These are phyloP conservation scores for Pogoniulus pusillus DNA, from an alignment of 2,797 vertebrate species.

Conservation along the genomic window DNA sequence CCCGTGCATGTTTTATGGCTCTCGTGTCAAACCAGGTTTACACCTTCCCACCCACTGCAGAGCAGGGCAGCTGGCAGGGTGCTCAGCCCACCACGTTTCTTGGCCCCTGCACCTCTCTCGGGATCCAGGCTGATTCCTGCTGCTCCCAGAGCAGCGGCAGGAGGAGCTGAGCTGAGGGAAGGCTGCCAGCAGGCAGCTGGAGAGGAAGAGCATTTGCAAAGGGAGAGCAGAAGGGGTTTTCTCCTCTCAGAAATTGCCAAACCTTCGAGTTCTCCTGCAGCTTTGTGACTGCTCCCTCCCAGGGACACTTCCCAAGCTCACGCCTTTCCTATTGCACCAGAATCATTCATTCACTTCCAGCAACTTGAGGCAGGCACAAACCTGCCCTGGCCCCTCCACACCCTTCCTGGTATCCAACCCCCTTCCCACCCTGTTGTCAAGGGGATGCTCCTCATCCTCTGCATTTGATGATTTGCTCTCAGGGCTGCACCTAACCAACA, in stretches of 20 bases:
- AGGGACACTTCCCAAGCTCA: not conserved
- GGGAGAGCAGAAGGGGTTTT: conserved; percentile 14
- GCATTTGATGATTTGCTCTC: not conserved
- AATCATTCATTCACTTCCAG: not conserved
- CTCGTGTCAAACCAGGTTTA: not conserved
- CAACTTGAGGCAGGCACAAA: not conserved
- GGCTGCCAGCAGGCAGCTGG: not conserved
- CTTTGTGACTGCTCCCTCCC: not conserved
- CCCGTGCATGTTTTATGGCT: rapidly evolving
- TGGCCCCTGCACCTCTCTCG: rapidly evolving
- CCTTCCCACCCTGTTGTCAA: rapidly evolving
- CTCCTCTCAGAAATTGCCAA: not conserved
- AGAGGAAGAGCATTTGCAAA: not conserved
- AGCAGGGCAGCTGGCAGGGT: not conserved
- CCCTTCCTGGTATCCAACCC: not conserved
- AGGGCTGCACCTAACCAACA: not conserved
- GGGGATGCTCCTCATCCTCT: not conserved
- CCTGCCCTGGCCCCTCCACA: not conserved
- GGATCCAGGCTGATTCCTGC: not conserved
- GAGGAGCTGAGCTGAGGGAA: not conserved
- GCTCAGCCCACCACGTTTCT: not conserved
- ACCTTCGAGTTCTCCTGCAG: not conserved
- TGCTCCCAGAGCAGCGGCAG: rapidly evolving
- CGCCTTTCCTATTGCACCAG: not conserved
- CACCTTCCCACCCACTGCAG: not conserved